A percentile compares a stretch with the other conserved stretches of the same genome.
Evolutionary conservation across 2,113 vertebrate genomes (phyloP).

Genomic region (Natator depressus): DNA sequence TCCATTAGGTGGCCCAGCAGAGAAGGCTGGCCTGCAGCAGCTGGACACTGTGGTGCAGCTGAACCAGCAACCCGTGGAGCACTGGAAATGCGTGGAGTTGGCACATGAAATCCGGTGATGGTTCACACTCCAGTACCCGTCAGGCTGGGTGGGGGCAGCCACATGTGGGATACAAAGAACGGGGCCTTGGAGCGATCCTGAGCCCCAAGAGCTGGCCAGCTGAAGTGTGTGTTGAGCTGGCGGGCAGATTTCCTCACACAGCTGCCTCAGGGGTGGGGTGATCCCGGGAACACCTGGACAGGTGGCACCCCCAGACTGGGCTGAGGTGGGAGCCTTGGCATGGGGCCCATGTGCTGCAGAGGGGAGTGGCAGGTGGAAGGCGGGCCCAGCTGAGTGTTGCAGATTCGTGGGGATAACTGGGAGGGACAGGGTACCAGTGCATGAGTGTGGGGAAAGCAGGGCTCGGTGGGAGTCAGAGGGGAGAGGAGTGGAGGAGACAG

Average conservation of each 20-base stretch:
- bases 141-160: background rate
- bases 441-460: background rate
- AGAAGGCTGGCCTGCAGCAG: conserved; percentile 91
- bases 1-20: conserved; percentile 89
- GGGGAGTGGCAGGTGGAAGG: background rate
- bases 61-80: conserved; percentile 92
- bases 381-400: background rate
- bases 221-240: no score
- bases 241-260: no score
- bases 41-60: conserved; percentile 92
- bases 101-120: conserved; percentile 92
- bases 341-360: background rate
- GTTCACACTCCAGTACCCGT: background rate
- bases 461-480: no score
- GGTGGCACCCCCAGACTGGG: background rate
- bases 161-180: background rate
- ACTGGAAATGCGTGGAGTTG: conserved; percentile 96
- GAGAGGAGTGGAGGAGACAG: background rate
- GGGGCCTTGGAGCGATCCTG: background rate
- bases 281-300: background rate
- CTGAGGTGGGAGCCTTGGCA: background rate
- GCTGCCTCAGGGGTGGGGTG: no score
- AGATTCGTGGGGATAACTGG: background rate
- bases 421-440: no score
- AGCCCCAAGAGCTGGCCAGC: background rate